Evolutionary conservation across 2,888 invertebrate species (phyloP), one percentile per base, ranked within the genome.

Genomic region (Tachystola acroxantha): DNA sequence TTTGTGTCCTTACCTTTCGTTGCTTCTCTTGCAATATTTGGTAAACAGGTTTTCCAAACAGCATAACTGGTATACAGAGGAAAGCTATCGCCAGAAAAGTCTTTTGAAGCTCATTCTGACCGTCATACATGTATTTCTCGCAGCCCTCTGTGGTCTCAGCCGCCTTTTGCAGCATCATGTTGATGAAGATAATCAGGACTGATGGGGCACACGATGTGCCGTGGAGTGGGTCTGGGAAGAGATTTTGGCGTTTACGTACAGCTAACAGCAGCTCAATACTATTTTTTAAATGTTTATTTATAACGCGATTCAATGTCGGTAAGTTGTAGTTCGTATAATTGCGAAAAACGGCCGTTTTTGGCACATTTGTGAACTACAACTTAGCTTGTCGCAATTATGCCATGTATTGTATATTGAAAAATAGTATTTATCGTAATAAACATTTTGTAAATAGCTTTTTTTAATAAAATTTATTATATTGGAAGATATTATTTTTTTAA

Each of bases 171-270:
- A 93, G 76, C 79, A 92, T 91, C 95, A 95, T 95, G 71, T 94
- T 94, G 70, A 94, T 95, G 59, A 94, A 92, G 40, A 92, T 91
- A 41, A 95, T 94, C 11, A 95, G 88, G 0, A 95, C 90, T 16
- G 93, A 93, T 0, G 95, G 95, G 0, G 95, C 95, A 57, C 92
- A 92, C 1, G 78, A 80, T 0, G 92, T 73, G 12, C 80, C 77
- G 14, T 69, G 70, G 1, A 68, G 66, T 11, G 69, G 58, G 36
- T 85, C 89, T 89, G 59, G 2, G 66, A 58, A 16, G 29, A 2
- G 22, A 13, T 27, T 20, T 16, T 16, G 16, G 6, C 3, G 6
- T 16, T 16, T 16, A 16, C 16, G 16, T 6, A 16, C 16, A 16
- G 3, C 3, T 16, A 16, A 16, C 16, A n/a, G n/a, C n/a, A n/a